Percentiles rank a stretch among this genome's conserved stretches.
Evolutionary conservation across 2,888 invertebrate genomes (phyloP).

Genomic region (Pollenia labialis): DNA sequence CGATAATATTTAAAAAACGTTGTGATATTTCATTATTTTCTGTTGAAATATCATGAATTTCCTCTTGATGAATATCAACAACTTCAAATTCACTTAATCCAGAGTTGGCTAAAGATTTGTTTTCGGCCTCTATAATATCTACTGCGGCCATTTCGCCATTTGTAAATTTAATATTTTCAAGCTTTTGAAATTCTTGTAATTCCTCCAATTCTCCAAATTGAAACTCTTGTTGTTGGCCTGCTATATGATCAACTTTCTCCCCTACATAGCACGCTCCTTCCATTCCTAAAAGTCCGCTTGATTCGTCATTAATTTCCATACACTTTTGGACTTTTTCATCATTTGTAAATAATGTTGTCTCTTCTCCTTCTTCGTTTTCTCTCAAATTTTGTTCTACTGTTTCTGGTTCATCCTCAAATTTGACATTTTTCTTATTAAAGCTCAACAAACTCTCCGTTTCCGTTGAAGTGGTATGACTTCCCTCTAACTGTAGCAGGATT

Average conservation of each 20-base stretch:
- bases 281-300: not conserved
- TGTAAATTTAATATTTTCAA: not conserved
- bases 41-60: not conserved
- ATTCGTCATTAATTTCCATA: not conserved
- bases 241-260: too few relatives aligned
- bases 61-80: not conserved
- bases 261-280: too few relatives aligned
- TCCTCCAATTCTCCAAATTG: too few relatives aligned
- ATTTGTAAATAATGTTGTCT: not conserved
- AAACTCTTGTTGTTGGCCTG: too few relatives aligned
- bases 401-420: slow-evolving; percentile 41
- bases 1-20: slow-evolving; percentile 76
- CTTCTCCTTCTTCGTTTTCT: not conserved
- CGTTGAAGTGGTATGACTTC: slow-evolving; percentile 69
- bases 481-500: slow-evolving; percentile 50
- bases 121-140: too few relatives aligned
- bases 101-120: too few relatives aligned
- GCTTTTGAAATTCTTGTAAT: not conserved
- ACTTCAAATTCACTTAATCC: too few relatives aligned
- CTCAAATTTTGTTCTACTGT: not conserved
- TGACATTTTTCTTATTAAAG: slow-evolving; percentile 23
- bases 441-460: slow-evolving; percentile 51
- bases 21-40: slow-evolving; percentile 71
- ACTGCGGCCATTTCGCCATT: too few relatives aligned
- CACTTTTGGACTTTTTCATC: too few relatives aligned